Base-by-base conservation (phyloP, 2,888 invertebrate species). In the Actias luna region DNA sequence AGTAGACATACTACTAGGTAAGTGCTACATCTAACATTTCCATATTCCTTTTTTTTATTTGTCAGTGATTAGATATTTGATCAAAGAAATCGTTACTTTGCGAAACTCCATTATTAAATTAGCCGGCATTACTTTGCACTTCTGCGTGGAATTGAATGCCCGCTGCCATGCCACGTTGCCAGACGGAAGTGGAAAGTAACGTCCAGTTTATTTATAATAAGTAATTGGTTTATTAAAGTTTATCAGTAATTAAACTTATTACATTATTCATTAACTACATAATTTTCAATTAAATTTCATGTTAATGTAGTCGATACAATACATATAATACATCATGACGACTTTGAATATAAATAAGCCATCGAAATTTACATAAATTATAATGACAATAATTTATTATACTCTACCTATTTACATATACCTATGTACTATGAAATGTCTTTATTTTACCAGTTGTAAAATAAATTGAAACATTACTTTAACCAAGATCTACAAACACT, bases 1-100 rank as follows among this genome's bases (percentile, higher is more conserved):
- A 5, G 96, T 97, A 0, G 96, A 96, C 75, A 97, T 97, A 69
- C 92, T 97, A 55, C 84, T 95, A 36, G 94, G 94, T 94, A 82
- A 86, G 84, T 73, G 8, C 2, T 31, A 55, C 12, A 50, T 50
- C 14, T 25, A 50, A 50, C 12, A 22, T 12, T 50, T 50, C 4
- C 12, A 33, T 8, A 14, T 42, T 8, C 39, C 5, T 42, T 8
- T 12, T 10, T 42, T 4, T 16, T 42, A 42, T 8, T 14, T 10
- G 5, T 42, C n/a, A 42, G 14, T n/a, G 14, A 42, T 16, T 42
- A 42, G 8, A 4, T 42, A n/a, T n/a, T n/a, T n/a, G n/a, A n/a
- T n/a, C n/a, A n/a, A n/a, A n/a, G n/a, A n/a, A n/a, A n/a, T n/a
- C n/a, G n/a, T n/a, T n/a, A n/a, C n/a, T n/a, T n/a, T n/a, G n/a